Conservation (phyloP, 64 coral and sea anemone genomes). For the Acropora yongei region DNA sequence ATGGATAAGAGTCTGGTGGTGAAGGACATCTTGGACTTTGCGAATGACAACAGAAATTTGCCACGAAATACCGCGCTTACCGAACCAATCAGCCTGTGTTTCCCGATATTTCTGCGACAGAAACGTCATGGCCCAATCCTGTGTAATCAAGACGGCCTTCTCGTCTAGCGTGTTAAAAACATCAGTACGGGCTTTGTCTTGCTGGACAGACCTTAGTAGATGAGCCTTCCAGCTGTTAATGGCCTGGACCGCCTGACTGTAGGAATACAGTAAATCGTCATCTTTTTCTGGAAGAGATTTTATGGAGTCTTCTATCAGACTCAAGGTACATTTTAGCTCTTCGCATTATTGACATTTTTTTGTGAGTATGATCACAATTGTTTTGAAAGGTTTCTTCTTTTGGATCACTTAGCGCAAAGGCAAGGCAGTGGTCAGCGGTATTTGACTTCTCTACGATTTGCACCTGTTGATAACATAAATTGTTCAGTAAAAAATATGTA, state of each 20-base stretch:
- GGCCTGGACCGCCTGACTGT: background rate
- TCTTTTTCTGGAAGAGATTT: background rate
- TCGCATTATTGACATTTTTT: constrained; percentile 28
- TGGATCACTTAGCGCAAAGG: constrained; percentile 27
- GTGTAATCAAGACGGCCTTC: background rate
- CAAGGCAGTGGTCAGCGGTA: constrained; percentile 35
- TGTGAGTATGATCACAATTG: constrained; percentile 27
- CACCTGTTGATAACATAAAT: constrained; percentile 28
- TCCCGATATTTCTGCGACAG: constrained; percentile 2
- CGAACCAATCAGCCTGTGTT: constrained; percentile 41
- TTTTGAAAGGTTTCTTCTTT: constrained; percentile 10
- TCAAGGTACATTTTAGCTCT: constrained; percentile 16
- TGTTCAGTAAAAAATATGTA: constrained; percentile 2
- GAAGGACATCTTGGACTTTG: constrained; percentile 16
- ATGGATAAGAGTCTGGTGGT: constrained; percentile 38
- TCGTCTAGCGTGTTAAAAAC: background rate
- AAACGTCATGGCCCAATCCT: constrained; percentile 42
- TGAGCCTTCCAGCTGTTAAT: constrained; percentile 35
- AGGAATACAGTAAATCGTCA: background rate
- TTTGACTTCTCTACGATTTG: constrained; percentile 15
- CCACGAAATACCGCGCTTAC: constrained; percentile 33
- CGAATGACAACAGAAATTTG: background rate
- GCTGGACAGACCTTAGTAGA: constrained; percentile 9
- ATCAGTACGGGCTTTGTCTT: constrained; percentile 19
- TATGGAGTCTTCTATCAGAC: no score